These are phyloP conservation scores for Ophonus ardosiacus DNA, from an alignment of 2,888 invertebrate genomes.

Conservation along the genomic window DNA sequence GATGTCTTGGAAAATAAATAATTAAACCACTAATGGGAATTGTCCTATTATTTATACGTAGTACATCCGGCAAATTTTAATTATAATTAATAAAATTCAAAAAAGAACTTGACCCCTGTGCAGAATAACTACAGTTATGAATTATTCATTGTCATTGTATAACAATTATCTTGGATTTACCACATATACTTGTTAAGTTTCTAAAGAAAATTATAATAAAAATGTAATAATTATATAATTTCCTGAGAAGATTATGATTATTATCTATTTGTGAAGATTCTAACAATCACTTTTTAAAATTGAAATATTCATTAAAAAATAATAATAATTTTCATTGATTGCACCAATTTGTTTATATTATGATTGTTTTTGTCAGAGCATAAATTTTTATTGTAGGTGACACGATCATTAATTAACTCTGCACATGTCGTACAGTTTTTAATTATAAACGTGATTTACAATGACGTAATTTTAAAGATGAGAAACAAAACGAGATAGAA, in stretches of 20 bases:
- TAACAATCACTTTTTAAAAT: background rate
- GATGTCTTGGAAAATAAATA: conserved; percentile 40
- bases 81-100: conserved; percentile 52
- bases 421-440: conserved; percentile 53
- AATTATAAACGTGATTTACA: conserved; percentile 60
- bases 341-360: conserved; percentile 8
- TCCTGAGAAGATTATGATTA: conserved; percentile 43
- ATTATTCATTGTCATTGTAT: conserved; percentile 61
- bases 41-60: conserved; percentile 44
- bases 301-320: background rate
- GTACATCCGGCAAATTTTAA: conserved; percentile 56
- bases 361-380: background rate
- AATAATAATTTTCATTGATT: background rate
- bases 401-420: conserved; percentile 51
- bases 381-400: background rate
- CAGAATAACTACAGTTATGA: conserved; percentile 32
- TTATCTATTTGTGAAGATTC: background rate
- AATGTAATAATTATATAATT: conserved; percentile 54
- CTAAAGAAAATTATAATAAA: conserved; percentile 52
- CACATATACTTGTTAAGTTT: conserved; percentile 29
- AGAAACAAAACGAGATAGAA: conserved; percentile 54
- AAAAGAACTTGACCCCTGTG: conserved; percentile 13
- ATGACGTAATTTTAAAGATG: conserved; percentile 57
- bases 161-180: conserved; percentile 53
- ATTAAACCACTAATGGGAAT: conserved; percentile 30